Base-by-base conservation (phyloP, 2,797 vertebrate genomes). In the Hydrolagus colliei region DNA sequence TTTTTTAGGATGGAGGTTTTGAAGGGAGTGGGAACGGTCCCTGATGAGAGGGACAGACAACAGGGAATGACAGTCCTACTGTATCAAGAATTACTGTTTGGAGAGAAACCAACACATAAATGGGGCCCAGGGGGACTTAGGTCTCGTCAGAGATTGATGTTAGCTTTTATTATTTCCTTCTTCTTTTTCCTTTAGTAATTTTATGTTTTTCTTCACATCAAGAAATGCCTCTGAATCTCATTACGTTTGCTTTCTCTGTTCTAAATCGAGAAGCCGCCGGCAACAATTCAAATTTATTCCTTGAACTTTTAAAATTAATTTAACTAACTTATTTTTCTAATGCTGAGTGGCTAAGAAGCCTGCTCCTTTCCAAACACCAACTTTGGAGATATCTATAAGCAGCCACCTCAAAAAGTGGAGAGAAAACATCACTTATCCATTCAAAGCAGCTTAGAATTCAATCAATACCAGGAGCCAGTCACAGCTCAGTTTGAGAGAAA, bases 221-320 rank as follows among this genome's bases (percentile, higher is more conserved):
- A 71, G 16, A 16, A 4, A 6, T 16, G 9, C 18, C 8, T 5
- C 68, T 71, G 68, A 71, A 71, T 71, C n/a, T 20, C 18, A 71
- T 71, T n/a, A 4, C 4, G 16, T 71, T n/a, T 4, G 16, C n/a
- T 72, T 72, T 72, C 71, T 9, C 71, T n/a, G 71, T 72, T n/a
- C 20, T 72, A 72, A 72, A 72, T n/a, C 71, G 16, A 18, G 22
- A 72, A n/a, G 3, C 71, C n/a, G 20, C 41, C 41, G 1, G 41
- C 18, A 72, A 20, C n/a, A 72, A 72, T 72, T 72, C 71, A 72
- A n/a, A 72, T 72, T 72, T 72, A 72, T 72, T 72, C 71, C 71
- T 9, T 10, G 7, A 72, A 5, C 71, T 72, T 72, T 72, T 72
- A 52, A 52, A 52, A 52, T 52, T n/a, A 72, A 72, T 18, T 72